Conservation (phyloP, 2,113 vertebrate genomes). For the Eclectus roratus region DNA sequence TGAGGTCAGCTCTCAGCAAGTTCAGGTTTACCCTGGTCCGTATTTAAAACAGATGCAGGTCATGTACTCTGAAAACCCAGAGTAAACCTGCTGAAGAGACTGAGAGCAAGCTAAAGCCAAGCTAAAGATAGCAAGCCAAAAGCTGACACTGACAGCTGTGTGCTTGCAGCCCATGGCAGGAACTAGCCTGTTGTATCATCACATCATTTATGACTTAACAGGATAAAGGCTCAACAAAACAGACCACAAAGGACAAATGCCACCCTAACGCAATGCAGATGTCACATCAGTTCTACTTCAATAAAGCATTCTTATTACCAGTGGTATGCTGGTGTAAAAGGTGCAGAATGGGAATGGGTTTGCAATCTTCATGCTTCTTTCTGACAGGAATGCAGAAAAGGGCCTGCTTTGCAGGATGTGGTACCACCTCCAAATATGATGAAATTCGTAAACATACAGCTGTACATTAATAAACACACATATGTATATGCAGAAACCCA, state of each 20-base stretch:
- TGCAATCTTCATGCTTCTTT: neutral
- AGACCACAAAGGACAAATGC: neutral
- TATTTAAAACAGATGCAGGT: neutral
- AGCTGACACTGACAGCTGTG: neutral
- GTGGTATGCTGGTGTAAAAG: neutral
- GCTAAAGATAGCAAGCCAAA: neutral
- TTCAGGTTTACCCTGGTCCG: neutral
- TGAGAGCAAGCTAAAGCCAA: neutral
- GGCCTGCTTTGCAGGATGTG: neutral
- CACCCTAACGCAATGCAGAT: neutral
- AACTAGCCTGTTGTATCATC: neutral
- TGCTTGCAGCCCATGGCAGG: neutral
- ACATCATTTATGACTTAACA: neutral
- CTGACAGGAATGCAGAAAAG: neutral
- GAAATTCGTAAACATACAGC: neutral
- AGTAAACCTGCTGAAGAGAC: neutral
- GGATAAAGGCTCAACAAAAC: neutral
- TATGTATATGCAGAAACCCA: fast-evolving
- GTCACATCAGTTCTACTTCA: neutral
- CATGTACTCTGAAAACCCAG: neutral
- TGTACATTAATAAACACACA: neutral
- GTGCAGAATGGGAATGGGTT: fast-evolving
- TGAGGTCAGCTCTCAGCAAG: neutral
- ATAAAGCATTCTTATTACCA: neutral
- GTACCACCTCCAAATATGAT: fast-evolving